A percentile compares a stretch with the other conserved stretches of the same genome.
These are phyloP conservation scores for Tuberolachnus salignus DNA, from an alignment of 2,888 invertebrate genomes.

Conservation along the genomic window DNA sequence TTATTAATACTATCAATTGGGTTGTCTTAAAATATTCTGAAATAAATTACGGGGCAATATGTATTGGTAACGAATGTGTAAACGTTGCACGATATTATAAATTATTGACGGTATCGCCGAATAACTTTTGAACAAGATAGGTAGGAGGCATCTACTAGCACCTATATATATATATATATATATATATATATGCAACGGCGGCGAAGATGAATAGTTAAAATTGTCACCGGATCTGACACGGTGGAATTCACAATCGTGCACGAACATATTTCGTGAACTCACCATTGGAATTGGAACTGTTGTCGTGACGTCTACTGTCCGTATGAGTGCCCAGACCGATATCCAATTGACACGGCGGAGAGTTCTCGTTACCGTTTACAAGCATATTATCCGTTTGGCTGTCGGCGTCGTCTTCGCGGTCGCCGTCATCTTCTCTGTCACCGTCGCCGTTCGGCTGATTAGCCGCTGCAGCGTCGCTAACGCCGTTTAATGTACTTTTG, in stretches of 20 bases:
- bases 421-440: constrained; percentile 7
- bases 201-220: no score
- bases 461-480: neutral
- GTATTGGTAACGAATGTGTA: neutral
- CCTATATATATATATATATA: no score
- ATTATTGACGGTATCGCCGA: no score
- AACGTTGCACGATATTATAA: neutral
- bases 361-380: constrained; percentile 31
- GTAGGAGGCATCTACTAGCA: no score
- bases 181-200: no score
- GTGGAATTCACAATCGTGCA: neutral
- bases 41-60: neutral
- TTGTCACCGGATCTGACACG: no score
- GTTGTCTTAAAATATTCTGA: neutral
- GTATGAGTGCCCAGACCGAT: constrained; percentile 50
- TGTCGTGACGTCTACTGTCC: constrained; percentile 35
- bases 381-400: constrained; percentile 7
- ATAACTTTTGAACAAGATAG: neutral
- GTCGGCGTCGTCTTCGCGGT: constrained; percentile 7
- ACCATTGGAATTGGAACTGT: constrained; percentile 13
- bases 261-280: neutral
- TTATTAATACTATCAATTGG: neutral
- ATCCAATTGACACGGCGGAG: constrained; percentile 44
- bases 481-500: constrained; percentile 16
- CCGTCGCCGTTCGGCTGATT: neutral